Base-by-base conservation (phyloP, 2,888 invertebrate species). In the Arge pagana region DNA sequence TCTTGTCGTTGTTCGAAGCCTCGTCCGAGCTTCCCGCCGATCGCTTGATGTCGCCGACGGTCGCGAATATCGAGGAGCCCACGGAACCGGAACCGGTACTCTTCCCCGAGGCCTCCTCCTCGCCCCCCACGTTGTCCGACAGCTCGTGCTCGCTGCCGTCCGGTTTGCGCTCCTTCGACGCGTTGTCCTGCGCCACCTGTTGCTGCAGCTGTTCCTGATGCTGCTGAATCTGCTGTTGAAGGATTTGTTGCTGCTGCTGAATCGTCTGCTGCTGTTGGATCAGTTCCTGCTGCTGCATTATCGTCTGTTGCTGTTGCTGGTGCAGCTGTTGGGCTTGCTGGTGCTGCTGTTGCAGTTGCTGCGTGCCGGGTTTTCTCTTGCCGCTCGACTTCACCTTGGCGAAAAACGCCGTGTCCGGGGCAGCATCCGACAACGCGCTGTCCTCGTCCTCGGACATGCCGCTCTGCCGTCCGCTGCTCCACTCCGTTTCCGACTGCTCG, bases 401-500 rank as follows among this genome's bases (percentile, higher is more conserved):
- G 69, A 88, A 88, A 68, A 86, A 78, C 54, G 78, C 81, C 35
- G 77, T 79, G 53, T 87, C 86, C 52, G 83, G 83, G 40, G 83
- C 80, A n/a, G 81, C 81, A 66, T 88, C 88, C 0, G 87, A 87
- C 74, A 87, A 84, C 0, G 86, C 83, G 63, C 87, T 83, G 56
- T 90, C 89, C 53, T 78, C 79, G 67, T 88, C 87, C 68, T 90
- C 90, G 51, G 84, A 83, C 11, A 77, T 55, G 24, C 88, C 86
- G 24, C 89, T 87, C 58, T 88, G 86, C 57, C 83, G 80, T 13
- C 87, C 85, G 68, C 87, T 85, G 18, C 83, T 84, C 85, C 84
- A 88, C 68, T 88, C 88, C 3, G 84, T 85, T 74, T 88, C 88
- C 1, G 88, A 88, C 39, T 87, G 87, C 74, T 89, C 89, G 3